These are phyloP conservation scores for Coelopa pilipes DNA, from an alignment of 2,888 invertebrate genomes.

Conservation along the genomic window DNA sequence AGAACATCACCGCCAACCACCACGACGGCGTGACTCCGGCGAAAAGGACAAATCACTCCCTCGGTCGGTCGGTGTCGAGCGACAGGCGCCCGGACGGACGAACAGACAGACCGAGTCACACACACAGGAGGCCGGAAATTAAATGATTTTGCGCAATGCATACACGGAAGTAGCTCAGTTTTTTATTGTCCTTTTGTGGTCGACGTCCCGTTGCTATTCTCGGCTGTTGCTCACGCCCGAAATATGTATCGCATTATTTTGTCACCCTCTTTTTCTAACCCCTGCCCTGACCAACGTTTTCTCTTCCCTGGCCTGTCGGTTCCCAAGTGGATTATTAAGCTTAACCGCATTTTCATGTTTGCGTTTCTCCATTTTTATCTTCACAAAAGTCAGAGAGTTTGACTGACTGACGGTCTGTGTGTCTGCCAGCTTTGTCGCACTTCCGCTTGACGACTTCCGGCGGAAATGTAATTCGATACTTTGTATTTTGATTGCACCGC, in stretches of 20 bases:
- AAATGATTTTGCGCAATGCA: conserved; percentile 65
- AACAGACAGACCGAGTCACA: conserved; percentile 8
- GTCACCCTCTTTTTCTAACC: background rate
- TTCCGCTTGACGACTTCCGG: conserved; percentile 52
- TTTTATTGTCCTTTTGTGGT: conserved; percentile 65
- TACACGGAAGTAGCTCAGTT: conserved; percentile 60
- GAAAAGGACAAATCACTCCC: conserved; percentile 58
- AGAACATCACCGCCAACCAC: no score
- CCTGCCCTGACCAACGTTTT: conserved; percentile 20
- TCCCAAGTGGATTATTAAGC: conserved; percentile 34
- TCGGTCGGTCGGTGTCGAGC: conserved; percentile 44
- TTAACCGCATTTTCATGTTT: background rate
- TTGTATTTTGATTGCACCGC: conserved; percentile 39
- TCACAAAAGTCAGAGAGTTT: background rate
- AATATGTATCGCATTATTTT: conserved; percentile 46
- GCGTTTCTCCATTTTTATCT: background rate
- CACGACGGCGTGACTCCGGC: background rate
- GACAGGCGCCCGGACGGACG: conserved; percentile 33
- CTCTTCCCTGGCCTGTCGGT: conserved; percentile 28
- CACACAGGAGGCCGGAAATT: conserved; percentile 57
- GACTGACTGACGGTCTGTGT: conserved; percentile 37
- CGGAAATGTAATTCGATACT: conserved; percentile 63
- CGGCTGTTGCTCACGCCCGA: conserved; percentile 41
- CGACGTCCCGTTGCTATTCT: conserved; percentile 43
- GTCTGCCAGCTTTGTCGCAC: no score